Evolutionary conservation across 2,113 vertebrate species (phyloP), one percentile per base, ranked within the genome.

Genomic region (Clupea harengus): DNA sequence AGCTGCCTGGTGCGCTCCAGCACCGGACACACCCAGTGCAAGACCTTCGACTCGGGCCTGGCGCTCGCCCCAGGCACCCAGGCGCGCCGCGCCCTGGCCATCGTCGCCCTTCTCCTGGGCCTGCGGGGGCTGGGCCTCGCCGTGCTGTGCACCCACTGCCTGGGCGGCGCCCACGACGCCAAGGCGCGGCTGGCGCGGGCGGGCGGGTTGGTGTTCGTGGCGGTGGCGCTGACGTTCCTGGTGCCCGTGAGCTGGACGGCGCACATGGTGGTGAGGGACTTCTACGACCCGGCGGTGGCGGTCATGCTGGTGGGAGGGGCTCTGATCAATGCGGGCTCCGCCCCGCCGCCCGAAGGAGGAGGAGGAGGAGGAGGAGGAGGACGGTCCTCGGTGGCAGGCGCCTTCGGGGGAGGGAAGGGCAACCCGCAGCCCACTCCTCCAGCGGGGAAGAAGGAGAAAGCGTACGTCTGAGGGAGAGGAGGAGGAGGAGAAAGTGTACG

Each of bases 11-110:
- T 96, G 22, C 96, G 97, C 92, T 94, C 94, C 20, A 94, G 95
- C 92, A 94, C 94, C 17, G 95, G 94, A 0, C 93, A 94, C 0
- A 93, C 95, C 88, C 95, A 95, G 89, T 95, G 95, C 85, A 97
- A 97, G 87, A 93, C 94, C 64, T 97, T 96, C 0, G 96, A 97
- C 92, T 97, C 97, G 0, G 94, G 96, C 81, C 88, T 97, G 88
- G 96, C 96, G 0, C 91, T 97, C 45, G 92, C 96, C 25, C 90
- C 82, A 81, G 95, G 95, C 5, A 88, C 93, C 18, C 96, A 97
- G 89, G 93, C 93, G 0, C 95, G 96, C 49, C 93, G 96, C 0
- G 89, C 93, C 81, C 93, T 97, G 89, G 93, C 93, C 0, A 88
- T 97, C 0, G 85, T 97, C 8, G 92, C 95, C 32, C 92, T 97